phyloP scores from a whole-genome alignment of 2,888 invertebrate species.

The Pseudococcus longispinus region DNA sequence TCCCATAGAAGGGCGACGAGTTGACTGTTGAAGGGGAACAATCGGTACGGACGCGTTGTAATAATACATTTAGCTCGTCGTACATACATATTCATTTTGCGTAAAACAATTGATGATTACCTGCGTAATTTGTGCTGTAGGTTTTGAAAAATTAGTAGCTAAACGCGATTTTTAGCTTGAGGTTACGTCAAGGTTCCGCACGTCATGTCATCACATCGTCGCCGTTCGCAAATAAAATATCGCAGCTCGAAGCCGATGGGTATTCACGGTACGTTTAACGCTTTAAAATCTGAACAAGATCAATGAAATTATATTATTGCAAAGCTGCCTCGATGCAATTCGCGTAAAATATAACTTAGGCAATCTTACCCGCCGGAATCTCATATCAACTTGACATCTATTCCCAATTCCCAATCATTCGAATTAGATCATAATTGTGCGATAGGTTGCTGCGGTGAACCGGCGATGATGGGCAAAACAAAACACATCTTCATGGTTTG shows the following conservation, averaged over 20 bases:
- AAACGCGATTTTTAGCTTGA: constrained; percentile 1
- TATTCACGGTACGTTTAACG: not conserved
- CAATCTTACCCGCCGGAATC: not conserved
- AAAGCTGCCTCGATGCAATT: not conserved
- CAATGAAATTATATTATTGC: not conserved
- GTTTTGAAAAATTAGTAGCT: not conserved
- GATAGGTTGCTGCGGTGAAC: not conserved
- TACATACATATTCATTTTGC: not conserved
- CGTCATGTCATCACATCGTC: constrained; percentile 5
- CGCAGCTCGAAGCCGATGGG: not conserved
- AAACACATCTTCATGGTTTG: constrained; percentile 12
- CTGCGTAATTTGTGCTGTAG: not conserved
- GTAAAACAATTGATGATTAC: not conserved
- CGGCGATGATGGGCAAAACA: not conserved
- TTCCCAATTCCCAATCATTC: not conserved
- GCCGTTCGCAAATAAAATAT: not conserved
- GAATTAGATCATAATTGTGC: not conserved
- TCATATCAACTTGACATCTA: not conserved
- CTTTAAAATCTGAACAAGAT: not conserved
- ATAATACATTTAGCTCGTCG: not conserved
- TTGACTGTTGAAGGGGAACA: constrained; percentile 23
- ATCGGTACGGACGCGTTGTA: not conserved
- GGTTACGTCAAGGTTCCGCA: not conserved
- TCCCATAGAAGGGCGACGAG: not conserved
- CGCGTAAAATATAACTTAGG: not conserved